Evolutionary conservation across 2,888 invertebrate species (phyloP), one percentile per base, ranked within the genome.

Genomic region (Cerceris ruficornis): DNA sequence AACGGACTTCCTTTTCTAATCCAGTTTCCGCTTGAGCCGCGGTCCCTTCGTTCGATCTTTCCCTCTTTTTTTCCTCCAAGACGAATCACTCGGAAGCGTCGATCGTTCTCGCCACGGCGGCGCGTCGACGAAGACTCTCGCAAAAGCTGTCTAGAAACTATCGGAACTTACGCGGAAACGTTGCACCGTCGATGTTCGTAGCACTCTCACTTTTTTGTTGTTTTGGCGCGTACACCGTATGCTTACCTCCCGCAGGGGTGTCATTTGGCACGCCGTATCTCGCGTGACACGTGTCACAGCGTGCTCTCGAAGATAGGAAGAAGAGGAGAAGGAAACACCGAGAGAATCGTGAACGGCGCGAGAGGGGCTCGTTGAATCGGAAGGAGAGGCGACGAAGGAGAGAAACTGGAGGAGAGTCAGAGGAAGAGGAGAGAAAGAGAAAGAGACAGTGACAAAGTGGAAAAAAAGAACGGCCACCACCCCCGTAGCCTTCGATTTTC

Each of bases 401-500:
- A 28, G 28, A 28, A 28, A 28, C 4, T 1, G 7, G 11, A 8
- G 41, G 54, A 7, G n/a, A 4, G 6, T 13, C 39, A 61, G 52
- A 49, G 60, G n/a, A 28, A 41, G 14, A 42, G 41, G n/a, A 57
- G 39, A 28, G 17, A 39, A 13, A 46, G 43, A 68, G 28, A 71
- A 52, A 62, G 39, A 52, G 46, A 79, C 9, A 67, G 67, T 14
- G 61, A 60, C 13, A 52, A 59, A 59, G 61, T 28, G 52, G 28
- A 65, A 72, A 79, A 85, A 79, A 64, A 61, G 62, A 57, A 65
- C 69, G 59, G 59, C 81, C 69, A 73, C 77, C 69, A 83, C 70
- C 67, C 83, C 77, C 75, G 81, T 85, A 85, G 86, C 77, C 84
- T 88, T 83, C 76, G 82, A 80, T 85, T 87, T 88, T 87, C 88